A percentile compares a stretch with the other conserved stretches of the same genome.
phyloP scores from a whole-genome alignment of 2,113 vertebrate genomes.

The Lepisosteus osseus region DNA sequence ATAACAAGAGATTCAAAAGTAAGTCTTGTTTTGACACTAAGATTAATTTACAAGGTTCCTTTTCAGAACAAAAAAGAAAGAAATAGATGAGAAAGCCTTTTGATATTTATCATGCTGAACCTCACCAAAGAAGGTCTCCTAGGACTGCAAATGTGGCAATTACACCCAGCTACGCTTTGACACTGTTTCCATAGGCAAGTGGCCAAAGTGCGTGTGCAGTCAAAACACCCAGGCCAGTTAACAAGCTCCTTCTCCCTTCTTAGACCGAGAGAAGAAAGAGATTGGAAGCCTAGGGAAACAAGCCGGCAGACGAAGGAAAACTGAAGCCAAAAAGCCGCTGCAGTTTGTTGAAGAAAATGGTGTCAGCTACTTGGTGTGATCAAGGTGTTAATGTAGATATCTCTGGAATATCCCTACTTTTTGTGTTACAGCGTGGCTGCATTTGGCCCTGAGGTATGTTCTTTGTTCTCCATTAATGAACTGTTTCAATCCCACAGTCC shows the following conservation, averaged over 20 bases:
- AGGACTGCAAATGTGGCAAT: constrained; percentile 96
- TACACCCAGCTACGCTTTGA: constrained; percentile 95
- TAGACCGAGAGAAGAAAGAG: constrained; percentile 80
- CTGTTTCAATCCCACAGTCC: constrained; percentile 56
- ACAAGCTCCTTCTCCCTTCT: constrained; percentile 93
- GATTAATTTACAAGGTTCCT: constrained; percentile 88
- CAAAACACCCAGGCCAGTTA: constrained; percentile 95
- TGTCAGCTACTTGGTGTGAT: constrained; percentile 72
- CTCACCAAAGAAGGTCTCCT: constrained; percentile 81
- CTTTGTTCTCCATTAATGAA: constrained; percentile 78
- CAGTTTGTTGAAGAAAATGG: constrained; percentile 84
- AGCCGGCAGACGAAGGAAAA: constrained; percentile 62
- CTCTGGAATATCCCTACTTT: constrained; percentile 57
- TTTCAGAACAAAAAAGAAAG: constrained; percentile 43
- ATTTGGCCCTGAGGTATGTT: constrained; percentile 47
- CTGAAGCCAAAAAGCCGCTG: constrained; percentile 67
- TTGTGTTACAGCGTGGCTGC: constrained; percentile 56
- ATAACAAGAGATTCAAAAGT: constrained; percentile 70
- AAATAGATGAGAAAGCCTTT: constrained; percentile 84
- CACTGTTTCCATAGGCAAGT: constrained; percentile 97
- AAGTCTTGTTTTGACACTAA: constrained; percentile 76
- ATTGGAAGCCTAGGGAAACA: constrained; percentile 82
- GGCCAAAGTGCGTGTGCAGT: constrained; percentile 91
- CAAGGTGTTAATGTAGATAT: constrained; percentile 74
- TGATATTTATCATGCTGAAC: constrained; percentile 87